Evolutionary conservation across 2,888 invertebrate genomes (phyloP).

Genomic region (Luperina nickerlii): DNA sequence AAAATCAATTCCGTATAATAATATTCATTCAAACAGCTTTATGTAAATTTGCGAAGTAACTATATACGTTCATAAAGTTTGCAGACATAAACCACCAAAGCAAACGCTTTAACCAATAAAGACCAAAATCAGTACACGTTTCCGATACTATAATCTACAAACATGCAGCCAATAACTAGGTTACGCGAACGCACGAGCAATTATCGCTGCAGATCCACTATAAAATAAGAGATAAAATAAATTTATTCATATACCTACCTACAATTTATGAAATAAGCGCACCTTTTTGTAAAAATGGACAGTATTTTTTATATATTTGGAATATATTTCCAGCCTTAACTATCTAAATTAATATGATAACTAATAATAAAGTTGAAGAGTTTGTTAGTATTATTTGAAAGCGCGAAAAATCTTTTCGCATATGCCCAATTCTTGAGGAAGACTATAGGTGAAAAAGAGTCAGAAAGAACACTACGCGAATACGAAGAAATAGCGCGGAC

Average conservation of each 20-base stretch:
- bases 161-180: constrained; percentile 15
- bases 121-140: background rate
- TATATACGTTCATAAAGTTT: background rate
- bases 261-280: background rate
- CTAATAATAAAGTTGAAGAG: no score
- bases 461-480: background rate
- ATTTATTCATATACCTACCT: background rate
- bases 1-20: background rate
- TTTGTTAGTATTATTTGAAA: no score
- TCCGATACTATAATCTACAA: constrained; percentile 13
- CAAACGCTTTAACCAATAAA: background rate
- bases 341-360: background rate
- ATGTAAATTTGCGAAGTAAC: background rate
- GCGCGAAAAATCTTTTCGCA: no score
- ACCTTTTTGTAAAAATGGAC: background rate
- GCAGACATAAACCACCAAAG: background rate
- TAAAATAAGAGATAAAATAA: background rate
- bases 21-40: background rate
- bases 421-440: no score
- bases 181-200: constrained; percentile 24
- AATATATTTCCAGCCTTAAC: background rate
- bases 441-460: background rate
- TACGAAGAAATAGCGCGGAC: background rate
- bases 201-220: background rate
- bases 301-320: background rate